Conservation (phyloP, 2,888 invertebrate genomes). For the Galeopsomyia nigrocyanea region DNA sequence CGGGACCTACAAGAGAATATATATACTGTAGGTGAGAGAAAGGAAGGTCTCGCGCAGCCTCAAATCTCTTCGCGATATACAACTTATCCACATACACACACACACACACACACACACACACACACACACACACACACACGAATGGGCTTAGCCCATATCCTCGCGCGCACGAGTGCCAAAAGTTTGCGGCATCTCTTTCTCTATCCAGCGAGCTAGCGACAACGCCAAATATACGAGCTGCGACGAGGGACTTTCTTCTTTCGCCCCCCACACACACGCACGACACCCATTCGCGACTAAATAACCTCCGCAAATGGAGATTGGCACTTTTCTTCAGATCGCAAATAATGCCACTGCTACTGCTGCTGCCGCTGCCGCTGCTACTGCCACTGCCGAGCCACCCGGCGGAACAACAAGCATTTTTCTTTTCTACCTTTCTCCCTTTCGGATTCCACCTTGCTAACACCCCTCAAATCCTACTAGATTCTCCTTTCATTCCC, state of each 20-base stretch:
- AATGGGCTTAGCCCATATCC: background rate
- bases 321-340: constrained; percentile 37
- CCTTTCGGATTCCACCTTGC: too few relatives aligned
- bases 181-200: constrained; percentile 27
- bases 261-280: background rate
- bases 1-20: constrained; percentile 63
- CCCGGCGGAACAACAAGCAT: constrained; percentile 6
- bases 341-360: background rate
- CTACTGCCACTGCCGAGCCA: too few relatives aligned
- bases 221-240: constrained; percentile 32
- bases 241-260: constrained; percentile 33
- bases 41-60: constrained; percentile 43
- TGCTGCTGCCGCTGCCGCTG: background rate
- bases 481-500: too few relatives aligned
- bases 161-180: constrained; percentile 33
- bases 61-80: constrained; percentile 51
- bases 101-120: too few relatives aligned
- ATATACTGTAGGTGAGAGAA: constrained; percentile 52
- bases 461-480: too few relatives aligned
- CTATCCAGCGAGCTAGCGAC: background rate
- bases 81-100: too few relatives aligned
- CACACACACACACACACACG: too few relatives aligned
- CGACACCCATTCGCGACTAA: constrained; percentile 4
- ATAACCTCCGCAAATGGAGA: constrained; percentile 41
- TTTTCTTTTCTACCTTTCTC: background rate